Conservation (phyloP, 1,140 invertebrate genomes). For the Neodiprion lecontei region DNA sequence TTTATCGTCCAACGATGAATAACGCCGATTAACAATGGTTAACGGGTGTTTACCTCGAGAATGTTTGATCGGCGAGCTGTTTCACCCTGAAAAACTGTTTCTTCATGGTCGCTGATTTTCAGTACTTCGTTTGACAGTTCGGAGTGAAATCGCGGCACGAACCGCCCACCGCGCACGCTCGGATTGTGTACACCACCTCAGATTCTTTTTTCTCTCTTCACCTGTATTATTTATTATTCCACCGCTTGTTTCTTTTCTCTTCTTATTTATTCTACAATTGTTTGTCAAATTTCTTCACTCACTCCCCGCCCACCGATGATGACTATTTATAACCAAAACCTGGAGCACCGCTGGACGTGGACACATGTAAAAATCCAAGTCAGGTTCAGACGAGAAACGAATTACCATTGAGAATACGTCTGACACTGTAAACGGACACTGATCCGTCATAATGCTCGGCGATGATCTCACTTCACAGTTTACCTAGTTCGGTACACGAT, state of each 20-base stretch:
- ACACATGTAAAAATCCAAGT: background rate
- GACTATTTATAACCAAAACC: background rate
- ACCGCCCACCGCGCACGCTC: background rate
- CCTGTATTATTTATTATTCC: background rate
- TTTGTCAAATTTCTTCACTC: too few species aligned
- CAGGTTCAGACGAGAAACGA: background rate
- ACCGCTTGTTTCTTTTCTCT: too few species aligned
- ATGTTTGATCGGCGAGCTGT: constrained; percentile 87
- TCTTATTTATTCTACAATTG: too few species aligned
- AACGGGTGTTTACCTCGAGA: constrained; percentile 74
- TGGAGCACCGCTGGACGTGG: background rate
- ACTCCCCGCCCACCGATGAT: too few species aligned
- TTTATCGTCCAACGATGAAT: too few species aligned
- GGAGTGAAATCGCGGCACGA: background rate
- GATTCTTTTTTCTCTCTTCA: background rate
- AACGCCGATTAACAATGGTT: constrained; percentile 19
- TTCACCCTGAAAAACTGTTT: constrained; percentile 89
- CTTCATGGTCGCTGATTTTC: constrained; percentile 67
- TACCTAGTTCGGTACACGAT: too few species aligned
- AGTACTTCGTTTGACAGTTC: background rate
- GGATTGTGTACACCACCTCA: background rate
- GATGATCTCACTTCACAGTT: background rate
- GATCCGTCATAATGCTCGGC: background rate
- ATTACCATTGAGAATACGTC: background rate
- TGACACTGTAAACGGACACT: background rate